These are phyloP conservation scores for Zaprionus ornatus DNA, from an alignment of 1,140 invertebrate species.

Conservation along the genomic window DNA sequence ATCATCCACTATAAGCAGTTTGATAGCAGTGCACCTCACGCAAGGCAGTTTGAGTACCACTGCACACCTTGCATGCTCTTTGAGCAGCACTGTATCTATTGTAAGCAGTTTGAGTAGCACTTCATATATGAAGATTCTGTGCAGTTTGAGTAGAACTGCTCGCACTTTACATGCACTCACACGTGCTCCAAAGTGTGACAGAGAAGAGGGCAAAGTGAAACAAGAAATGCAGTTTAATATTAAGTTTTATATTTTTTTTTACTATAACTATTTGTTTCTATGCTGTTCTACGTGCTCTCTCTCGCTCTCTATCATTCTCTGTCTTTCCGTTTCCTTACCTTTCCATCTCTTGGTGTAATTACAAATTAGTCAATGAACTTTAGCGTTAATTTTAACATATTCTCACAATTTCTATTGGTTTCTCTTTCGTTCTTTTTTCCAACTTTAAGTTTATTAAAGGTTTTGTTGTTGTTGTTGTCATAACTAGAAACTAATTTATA, in stretches of 20 bases:
- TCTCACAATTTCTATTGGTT: neutral
- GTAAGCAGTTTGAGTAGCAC: neutral
- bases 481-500: conserved; percentile 67
- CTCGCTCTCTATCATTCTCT: conserved; percentile 1
- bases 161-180: no score
- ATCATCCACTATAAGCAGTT: no score
- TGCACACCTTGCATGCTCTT: neutral
- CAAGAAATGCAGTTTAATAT: conserved; percentile 14
- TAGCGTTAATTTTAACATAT: neutral
- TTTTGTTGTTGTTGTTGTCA: conserved; percentile 23
- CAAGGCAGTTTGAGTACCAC: neutral
- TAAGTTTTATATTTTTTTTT: conserved; percentile 49
- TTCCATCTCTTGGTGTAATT: neutral
- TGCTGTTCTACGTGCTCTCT: conserved; percentile 20
- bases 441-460: neutral
- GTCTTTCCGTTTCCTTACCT: conserved; percentile 1
- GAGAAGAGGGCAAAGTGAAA: neutral
- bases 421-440: neutral
- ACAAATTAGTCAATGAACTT: conserved; percentile 3
- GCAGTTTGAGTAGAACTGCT: conserved; percentile 7
- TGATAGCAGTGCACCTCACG: no score
- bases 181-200: no score
- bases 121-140: neutral
- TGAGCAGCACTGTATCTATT: neutral
- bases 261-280: conserved; percentile 59